Evolutionary conservation across 2,113 vertebrate genomes (phyloP).

Genomic region (Elephas maximus): DNA sequence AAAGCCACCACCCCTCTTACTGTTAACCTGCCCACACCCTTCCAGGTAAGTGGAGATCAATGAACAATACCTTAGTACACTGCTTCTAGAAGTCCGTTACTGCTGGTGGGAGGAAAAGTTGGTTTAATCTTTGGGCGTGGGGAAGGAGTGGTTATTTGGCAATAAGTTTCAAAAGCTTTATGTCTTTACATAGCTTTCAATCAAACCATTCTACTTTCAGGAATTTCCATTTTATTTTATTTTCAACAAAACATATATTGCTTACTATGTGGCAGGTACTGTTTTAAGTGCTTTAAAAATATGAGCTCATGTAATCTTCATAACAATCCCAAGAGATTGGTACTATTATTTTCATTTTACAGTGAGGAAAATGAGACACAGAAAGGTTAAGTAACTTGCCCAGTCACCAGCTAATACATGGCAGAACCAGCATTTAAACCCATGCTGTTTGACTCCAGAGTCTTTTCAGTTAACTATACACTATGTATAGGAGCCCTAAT

Average conservation of each 20-base stretch:
- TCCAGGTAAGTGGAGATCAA: background rate
- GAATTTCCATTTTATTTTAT: conserved; percentile 39
- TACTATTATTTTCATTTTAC: background rate
- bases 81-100: background rate
- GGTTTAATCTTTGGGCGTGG: background rate
- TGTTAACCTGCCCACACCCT: background rate
- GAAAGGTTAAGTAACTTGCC: background rate
- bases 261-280: background rate
- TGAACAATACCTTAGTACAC: background rate
- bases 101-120: background rate
- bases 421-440: background rate
- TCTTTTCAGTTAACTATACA: background rate
- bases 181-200: conserved; percentile 17
- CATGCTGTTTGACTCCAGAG: background rate
- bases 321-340: background rate
- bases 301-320: conserved; percentile 14
- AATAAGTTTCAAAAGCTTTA: background rate
- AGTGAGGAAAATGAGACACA: background rate
- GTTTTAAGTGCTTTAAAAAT: background rate
- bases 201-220: background rate
- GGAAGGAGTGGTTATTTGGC: background rate
- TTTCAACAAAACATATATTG: background rate
- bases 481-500: too few species aligned
- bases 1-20: background rate
- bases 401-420: background rate